These are phyloP conservation scores for Ursus arctos DNA, from an alignment of 2,113 vertebrate species.

Conservation along the genomic window DNA sequence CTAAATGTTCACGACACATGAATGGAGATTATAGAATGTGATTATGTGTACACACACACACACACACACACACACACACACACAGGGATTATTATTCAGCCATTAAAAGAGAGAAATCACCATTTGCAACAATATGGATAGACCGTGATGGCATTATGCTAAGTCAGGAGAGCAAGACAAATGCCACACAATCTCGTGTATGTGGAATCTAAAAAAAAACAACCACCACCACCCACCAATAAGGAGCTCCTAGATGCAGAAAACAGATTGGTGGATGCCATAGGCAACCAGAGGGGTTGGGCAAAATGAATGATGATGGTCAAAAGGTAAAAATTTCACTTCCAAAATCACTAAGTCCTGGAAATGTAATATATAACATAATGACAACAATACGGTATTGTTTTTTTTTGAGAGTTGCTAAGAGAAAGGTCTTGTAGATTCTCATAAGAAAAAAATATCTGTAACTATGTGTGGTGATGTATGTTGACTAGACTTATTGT, in stretches of 20 bases:
- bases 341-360: background rate
- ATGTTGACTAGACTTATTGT: background rate
- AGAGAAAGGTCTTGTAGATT: background rate
- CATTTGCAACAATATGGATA: background rate
- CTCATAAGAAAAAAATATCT: background rate
- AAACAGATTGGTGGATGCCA: background rate
- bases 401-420: background rate
- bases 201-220: background rate
- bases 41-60: background rate
- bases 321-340: background rate
- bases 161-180: background rate
- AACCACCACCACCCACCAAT: background rate
- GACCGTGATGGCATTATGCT: background rate
- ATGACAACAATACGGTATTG: background rate
- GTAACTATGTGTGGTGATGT: background rate
- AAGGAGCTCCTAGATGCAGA: background rate
- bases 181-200: background rate
- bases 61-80: background rate
- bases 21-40: background rate
- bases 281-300: background rate
- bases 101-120: background rate
- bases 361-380: background rate
- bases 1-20: background rate
- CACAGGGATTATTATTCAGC: background rate
- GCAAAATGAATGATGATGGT: background rate